Evolutionary conservation across 1,140 invertebrate genomes (phyloP).

Genomic region (Drosophila simulans): DNA sequence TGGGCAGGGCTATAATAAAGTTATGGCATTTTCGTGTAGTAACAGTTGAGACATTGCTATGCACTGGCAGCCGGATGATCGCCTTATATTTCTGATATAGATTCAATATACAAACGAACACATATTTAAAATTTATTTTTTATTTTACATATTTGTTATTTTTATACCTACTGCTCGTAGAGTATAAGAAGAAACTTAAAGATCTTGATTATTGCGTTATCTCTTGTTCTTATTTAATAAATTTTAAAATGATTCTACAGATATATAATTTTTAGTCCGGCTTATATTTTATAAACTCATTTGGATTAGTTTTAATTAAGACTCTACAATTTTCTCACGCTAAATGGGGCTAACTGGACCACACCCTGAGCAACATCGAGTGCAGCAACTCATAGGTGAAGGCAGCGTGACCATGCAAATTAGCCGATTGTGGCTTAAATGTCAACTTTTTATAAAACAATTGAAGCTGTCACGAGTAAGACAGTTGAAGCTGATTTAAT

Average conservation of each 20-base stretch:
- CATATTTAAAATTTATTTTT: not conserved
- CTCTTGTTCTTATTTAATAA: too few species aligned
- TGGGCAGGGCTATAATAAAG: slow-evolving; percentile 32
- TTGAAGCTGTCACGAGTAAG: slow-evolving; percentile 10
- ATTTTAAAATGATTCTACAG: too few species aligned
- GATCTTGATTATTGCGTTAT: too few species aligned
- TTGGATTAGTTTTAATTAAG: too few species aligned
- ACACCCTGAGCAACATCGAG: slow-evolving; percentile 20
- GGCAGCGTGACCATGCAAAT: slow-evolving; percentile 40
- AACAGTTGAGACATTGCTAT: slow-evolving; percentile 26
- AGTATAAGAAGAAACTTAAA: too few species aligned
- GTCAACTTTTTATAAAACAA: slow-evolving; percentile 35
- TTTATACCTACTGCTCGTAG: too few species aligned
- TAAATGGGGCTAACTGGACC: slow-evolving; percentile 15
- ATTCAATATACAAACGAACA: not conserved
- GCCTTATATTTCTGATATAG: slow-evolving; percentile 5
- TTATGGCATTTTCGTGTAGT: slow-evolving; percentile 38
- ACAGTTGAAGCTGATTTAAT: not conserved
- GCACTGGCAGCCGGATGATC: slow-evolving; percentile 4
- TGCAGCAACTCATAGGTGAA: slow-evolving; percentile 38
- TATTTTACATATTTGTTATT: too few species aligned
- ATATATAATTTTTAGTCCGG: too few species aligned
- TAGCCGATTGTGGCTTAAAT: slow-evolving; percentile 22
- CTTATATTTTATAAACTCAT: not conserved
- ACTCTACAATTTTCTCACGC: slow-evolving; percentile 27